Base-by-base conservation (phyloP, 2,888 invertebrate genomes). In the Diaphora mendica region DNA sequence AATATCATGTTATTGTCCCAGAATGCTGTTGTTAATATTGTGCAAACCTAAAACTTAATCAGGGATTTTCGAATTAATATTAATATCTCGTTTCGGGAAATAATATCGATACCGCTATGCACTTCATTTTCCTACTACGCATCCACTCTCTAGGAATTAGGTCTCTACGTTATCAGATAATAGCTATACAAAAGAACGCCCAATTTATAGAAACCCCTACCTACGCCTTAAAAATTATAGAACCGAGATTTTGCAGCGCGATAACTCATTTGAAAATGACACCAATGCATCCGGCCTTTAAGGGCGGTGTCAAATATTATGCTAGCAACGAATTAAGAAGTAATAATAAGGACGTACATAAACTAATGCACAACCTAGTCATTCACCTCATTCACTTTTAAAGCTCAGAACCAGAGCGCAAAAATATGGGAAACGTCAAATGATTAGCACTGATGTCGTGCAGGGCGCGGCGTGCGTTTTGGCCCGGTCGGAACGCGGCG, bases 401-500 rank as follows among this genome's bases (percentile, higher is more conserved):
- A 88, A 90, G 88, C 91, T 91, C 90, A 89, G 89, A 90, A 90
- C 90, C 88, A 88, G 88, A 89, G 89, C 89, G 90, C 88, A 91
- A 91, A 91, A 91, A 89, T 91, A 90, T 89, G 86, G 85, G 88
- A 93, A 94, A 94, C 94, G 94, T 94, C 92, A 94, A 94, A 89
- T 92, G 92, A 93, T 94, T 92, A 91, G 90, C 92, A 94, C 93
- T 92, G 91, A 86, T 89, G 89, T 90, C 87, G 88, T 90, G 88
- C 83, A 89, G 92, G 90, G 92, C 93, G 90, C 93, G 92, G 90
- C 89, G 90, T 89, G 89, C 89, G 91, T 89, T 89, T 85, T 89
- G 87, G 91, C 92, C 90, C 92, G 88, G 91, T 91, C 89, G 91
- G 90, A 92, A 91, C 94, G 93, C 94, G 95, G 93, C 95, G 94